A percentile compares a stretch with the other conserved stretches of the same genome.
phyloP scores from a whole-genome alignment of 2,113 vertebrate species.

The Pitta sordida region DNA sequence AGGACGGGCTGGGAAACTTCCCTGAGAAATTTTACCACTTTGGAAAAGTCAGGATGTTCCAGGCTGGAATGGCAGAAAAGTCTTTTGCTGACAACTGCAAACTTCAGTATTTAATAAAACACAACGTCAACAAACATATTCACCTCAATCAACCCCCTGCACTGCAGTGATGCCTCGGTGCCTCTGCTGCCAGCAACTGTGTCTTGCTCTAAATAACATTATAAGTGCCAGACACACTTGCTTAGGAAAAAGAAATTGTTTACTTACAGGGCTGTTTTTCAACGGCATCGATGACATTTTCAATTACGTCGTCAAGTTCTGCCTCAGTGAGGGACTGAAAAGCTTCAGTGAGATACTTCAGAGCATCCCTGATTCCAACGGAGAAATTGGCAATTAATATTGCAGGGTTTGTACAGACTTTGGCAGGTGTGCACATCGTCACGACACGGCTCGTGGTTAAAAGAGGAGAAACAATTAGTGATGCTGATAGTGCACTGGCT shows the following conservation, averaged over 20 bases:
- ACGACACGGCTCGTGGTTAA: not conserved
- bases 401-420: not conserved
- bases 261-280: slow-evolving; percentile 92
- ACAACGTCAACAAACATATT: not conserved
- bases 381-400: not conserved
- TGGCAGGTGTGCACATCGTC: not conserved
- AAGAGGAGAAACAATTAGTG: not conserved
- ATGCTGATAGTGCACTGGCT: not conserved
- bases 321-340: slow-evolving; percentile 77
- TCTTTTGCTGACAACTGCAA: not conserved
- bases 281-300: slow-evolving; percentile 87
- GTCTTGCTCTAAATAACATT: not conserved
- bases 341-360: slow-evolving; percentile 82
- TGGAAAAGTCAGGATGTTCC: not conserved
- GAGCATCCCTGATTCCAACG: slow-evolving; percentile 80
- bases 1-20: not conserved
- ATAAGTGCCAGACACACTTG: not conserved
- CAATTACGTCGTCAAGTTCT: slow-evolving; percentile 85
- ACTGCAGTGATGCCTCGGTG: not conserved
- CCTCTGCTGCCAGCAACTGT: not conserved
- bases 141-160: not conserved
- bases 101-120: not conserved
- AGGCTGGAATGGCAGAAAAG: not conserved
- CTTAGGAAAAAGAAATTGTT: not conserved
- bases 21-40: not conserved